phyloP scores from a whole-genome alignment of 2,888 invertebrate species.

The Ormyrus rosae region DNA sequence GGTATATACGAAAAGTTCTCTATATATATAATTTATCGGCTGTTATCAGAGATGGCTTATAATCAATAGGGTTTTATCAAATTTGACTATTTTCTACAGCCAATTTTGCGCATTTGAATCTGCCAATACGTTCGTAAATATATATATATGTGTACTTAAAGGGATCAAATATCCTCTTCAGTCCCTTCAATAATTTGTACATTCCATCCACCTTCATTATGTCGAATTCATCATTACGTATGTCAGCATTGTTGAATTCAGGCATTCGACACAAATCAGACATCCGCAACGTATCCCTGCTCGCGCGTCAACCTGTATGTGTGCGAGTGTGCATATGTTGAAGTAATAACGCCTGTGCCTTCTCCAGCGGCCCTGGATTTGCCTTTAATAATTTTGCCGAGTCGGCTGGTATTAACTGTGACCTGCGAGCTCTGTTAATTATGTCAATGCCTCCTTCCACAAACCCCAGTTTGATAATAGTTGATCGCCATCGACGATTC shows the following conservation, averaged over 20 bases:
- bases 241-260: no score
- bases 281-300: no score
- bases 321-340: no score
- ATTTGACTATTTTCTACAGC: no score
- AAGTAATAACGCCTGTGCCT: no score
- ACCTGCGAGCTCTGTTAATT: constrained; percentile 34
- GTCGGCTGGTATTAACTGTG: constrained; percentile 56
- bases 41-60: no score
- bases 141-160: neutral
- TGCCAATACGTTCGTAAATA: neutral
- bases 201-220: neutral
- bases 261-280: no score
- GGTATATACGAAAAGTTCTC: neutral
- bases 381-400: constrained; percentile 46
- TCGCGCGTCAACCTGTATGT: no score
- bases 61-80: no score
- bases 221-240: no score
- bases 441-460: constrained; percentile 2
- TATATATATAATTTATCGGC: no score
- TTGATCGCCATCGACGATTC: constrained; percentile 28
- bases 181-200: constrained; percentile 10
- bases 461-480: constrained; percentile 5
- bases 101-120: no score
- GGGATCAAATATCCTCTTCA: neutral
- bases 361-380: neutral